A percentile compares a stretch with the other conserved stretches of the same genome.
These are phyloP conservation scores for Acronicta leporina DNA, from an alignment of 2,888 invertebrate species.

Conservation along the genomic window DNA sequence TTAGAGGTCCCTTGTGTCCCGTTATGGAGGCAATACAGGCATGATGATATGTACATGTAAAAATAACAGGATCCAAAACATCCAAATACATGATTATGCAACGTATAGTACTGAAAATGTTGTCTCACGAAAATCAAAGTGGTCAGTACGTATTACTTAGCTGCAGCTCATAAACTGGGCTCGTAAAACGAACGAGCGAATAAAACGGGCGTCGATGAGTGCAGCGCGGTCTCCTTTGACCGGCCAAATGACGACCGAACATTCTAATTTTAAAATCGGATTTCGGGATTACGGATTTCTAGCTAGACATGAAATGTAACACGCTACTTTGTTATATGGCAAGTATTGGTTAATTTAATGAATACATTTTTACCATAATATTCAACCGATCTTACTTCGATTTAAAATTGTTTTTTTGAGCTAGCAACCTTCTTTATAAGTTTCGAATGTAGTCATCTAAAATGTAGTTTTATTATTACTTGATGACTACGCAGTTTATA, in stretches of 20 bases:
- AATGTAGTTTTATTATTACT: no score
- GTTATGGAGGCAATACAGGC: no score
- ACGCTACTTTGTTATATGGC: background rate
- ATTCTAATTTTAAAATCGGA: conserved; percentile 2
- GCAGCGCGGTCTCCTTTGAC: background rate
- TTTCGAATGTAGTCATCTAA: no score
- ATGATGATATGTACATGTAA: no score
- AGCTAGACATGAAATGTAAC: background rate
- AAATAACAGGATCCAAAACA: background rate
- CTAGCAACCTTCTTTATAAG: no score
- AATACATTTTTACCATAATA: no score
- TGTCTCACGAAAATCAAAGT: conserved; percentile 21
- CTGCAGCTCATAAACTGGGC: conserved; percentile 18
- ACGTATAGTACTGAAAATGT: background rate
- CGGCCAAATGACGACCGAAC: conserved; percentile 4
- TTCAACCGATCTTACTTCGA: no score
- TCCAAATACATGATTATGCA: background rate
- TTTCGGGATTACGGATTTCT: background rate
- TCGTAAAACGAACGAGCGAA: conserved; percentile 34
- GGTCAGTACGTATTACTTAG: conserved; percentile 20
- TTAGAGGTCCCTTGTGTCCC: no score
- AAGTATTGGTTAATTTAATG: no score
- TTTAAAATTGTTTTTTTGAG: no score
- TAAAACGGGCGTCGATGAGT: conserved; percentile 26
- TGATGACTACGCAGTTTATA: no score